Conservation (phyloP, 2,113 vertebrate species). For the Bufo gargarizans region DNA sequence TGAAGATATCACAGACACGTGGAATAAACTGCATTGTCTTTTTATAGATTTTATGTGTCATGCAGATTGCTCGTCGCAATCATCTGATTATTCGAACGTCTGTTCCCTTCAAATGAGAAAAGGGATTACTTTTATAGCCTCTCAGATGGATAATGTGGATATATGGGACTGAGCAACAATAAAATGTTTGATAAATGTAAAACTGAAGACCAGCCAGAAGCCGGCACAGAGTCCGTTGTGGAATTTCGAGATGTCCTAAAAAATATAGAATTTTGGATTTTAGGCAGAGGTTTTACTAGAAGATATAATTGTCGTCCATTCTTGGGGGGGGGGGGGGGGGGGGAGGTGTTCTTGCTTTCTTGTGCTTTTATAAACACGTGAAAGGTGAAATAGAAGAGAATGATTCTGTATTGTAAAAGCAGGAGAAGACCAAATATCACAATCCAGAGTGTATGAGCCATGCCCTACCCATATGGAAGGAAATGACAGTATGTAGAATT, state of each 20-base stretch:
- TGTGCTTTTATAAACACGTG: neutral
- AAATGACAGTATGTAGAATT: neutral
- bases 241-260: neutral
- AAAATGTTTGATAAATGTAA: neutral
- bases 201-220: neutral
- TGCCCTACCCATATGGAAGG: neutral
- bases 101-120: slow-evolving; percentile 19
- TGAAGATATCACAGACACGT: neutral
- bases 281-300: neutral
- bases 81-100: neutral
- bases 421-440: neutral
- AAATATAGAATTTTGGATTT: neutral
- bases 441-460: neutral
- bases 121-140: slow-evolving; percentile 49
- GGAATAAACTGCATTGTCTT: slow-evolving; percentile 11
- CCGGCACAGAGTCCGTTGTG: neutral
- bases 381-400: neutral
- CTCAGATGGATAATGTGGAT: neutral
- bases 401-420: neutral
- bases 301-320: neutral
- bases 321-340: neutral
- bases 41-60: slow-evolving; percentile 17
- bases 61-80: neutral
- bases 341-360: neutral
- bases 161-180: slow-evolving; percentile 34